phyloP scores from a whole-genome alignment of 1,140 invertebrate genomes.

The Temnothorax longispinosus region DNA sequence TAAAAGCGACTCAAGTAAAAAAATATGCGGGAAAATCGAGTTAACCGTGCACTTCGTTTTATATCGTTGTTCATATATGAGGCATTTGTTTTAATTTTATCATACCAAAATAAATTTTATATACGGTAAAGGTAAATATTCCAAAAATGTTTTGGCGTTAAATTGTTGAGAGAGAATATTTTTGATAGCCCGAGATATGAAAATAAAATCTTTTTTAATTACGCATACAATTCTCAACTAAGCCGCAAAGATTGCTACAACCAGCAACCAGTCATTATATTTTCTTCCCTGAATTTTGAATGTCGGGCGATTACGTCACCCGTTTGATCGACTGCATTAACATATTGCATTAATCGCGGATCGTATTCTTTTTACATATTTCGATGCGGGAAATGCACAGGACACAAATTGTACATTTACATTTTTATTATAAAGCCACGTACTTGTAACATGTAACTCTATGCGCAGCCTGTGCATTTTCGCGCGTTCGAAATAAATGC shows the following conservation, averaged over 20 bases:
- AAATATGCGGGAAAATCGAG: background rate
- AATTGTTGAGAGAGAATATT: conserved; percentile 27
- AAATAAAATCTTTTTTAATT: conserved; percentile 18
- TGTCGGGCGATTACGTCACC: conserved; percentile 33
- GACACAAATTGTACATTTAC: conserved; percentile 59
- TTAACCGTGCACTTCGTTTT: background rate
- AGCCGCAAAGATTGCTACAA: background rate
- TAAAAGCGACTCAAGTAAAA: background rate
- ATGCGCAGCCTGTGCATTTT: conserved; percentile 48
- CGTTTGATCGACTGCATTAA: conserved; percentile 55
- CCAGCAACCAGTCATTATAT: conserved; percentile 11
- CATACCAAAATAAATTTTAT: background rate
- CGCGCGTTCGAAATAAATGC: conserved; percentile 56
- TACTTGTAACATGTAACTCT: conserved; percentile 50
- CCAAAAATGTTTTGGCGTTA: conserved; percentile 18
- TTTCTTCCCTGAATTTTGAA: conserved; percentile 57
- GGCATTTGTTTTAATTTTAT: conserved; percentile 19
- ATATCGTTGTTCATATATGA: background rate
- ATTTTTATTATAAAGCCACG: conserved; percentile 59
- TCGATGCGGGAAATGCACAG: conserved; percentile 49
- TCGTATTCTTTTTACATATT: conserved; percentile 60
- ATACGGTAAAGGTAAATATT: background rate
- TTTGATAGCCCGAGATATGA: background rate
- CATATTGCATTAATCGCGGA: conserved; percentile 55
- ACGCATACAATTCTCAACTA: background rate